Base-by-base conservation (phyloP, 2,797 vertebrate genomes). In the Buphagus erythrorhynchus region DNA sequence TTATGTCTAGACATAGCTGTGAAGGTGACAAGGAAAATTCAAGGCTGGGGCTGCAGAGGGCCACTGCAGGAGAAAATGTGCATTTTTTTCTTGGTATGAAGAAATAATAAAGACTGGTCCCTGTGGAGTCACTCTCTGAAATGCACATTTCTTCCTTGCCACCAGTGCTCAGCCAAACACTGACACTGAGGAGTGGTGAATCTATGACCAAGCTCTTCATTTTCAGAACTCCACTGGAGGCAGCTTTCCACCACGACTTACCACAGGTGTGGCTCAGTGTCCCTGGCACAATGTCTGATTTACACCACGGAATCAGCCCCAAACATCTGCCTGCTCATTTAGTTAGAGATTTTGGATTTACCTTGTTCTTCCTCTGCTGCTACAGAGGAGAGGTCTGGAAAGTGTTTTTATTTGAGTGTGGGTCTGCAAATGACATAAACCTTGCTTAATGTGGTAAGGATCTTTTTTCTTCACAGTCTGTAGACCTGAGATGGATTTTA, bases 71-170 rank as follows among this genome's bases (percentile, higher is more conserved):
- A 74, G n/a, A 33, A 76, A 71, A 67, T 12, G n/a, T 26, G 7
- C 6, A 5, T 42, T 87, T 85, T 28, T 20, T 36, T 52, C 54
- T 49, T 69, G 24, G 5, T n/a, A 14, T 29, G 24, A 58, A 42
- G 29, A 38, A 62, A 8, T 13, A 40, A 43, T 16, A 16, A 65
- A 57, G 3, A 17, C 15, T n/a, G 29, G 14, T 25, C 0, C 0
- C 18, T 52, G 7, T 28, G 65, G 19, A 10, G 31, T 38, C 24
- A 2, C 21, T 58, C 31, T 61, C 38, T 36, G 38, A 62, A 90
- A 80, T 15, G 15, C 2, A 24, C 5, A 5, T n/a, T 80, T 86
- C 52, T 73, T 67, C 45, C 38, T 69, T 35, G 4, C 13, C 3
- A 0, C n/a, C 55, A 40, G 25, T 40, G 62, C 52, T 81, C 57